Evolutionary conservation across 2,888 invertebrate genomes (phyloP), one percentile per base, ranked within the genome.

Genomic region (Platycheirus rosarum): DNA sequence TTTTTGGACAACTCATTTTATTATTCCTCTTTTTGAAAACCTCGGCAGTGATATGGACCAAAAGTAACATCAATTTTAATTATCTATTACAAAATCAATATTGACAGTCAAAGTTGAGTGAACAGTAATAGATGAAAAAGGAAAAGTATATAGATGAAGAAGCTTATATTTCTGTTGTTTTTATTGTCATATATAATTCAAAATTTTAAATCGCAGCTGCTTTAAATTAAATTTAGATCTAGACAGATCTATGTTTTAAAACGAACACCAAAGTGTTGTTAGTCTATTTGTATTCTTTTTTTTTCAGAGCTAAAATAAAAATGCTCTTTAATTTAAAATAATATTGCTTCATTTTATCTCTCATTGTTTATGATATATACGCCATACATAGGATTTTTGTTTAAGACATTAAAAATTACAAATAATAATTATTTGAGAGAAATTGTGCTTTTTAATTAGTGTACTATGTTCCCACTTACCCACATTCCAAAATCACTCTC

Each of bases 151-250:
- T 57, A 29, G 9, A 32, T 53, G 46, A 55, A 26, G 26, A 69
- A n/a, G 35, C n/a, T 26, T 49, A 44, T 55, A 57, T 48, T 49
- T 65, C 23, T 65, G 62, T 46, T 7, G 13, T 75, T 63, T 57
- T 80, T 80, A 80, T 80, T 80, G 80, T 80, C 80, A 75, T 79
- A 63, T 63, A 78, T 75, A 75, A 75, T 62, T 18, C 16, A 48
- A 60, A 71, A 68, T 11, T 53, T 69, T 37, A 80, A 70, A 70
- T 75, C 68, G 48, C 74, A 66, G 65, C 65, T 75, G 63, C 55
- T 55, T 73, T 11, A 68, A 46, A 40, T 7, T 11, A 57, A 7
- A 5, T 1, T 40, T 6, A 0, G 37, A 16, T 42, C 40, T 57
- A 40, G 23, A 57, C n/a, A 7, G 13, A 14, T 13, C 1, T 23